Base-by-base conservation (phyloP, 2,888 invertebrate genomes). In the Hirtodrosophila cameraria region DNA sequence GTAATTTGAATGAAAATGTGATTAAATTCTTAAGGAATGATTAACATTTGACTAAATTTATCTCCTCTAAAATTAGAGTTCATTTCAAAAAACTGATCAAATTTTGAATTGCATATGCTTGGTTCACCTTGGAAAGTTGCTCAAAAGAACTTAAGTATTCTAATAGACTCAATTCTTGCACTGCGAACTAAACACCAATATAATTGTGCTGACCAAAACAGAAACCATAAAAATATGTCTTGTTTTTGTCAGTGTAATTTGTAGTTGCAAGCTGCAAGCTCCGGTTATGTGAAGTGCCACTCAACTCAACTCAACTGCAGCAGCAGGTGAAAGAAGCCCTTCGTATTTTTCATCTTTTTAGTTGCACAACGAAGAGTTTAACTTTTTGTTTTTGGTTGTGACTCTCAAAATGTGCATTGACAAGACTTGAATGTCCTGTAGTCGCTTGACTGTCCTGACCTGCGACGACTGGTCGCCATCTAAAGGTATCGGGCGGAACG, bases 401-500 rank as follows among this genome's bases (percentile, higher is more conserved):
- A 42, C 36, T 35, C 23, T 41, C 36, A 23, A 41, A 27, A 20
- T 50, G 39, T 46, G 35, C 45, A 50, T 45, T 57, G 61, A 18
- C 48, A 39, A 23, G 53, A 45, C 52, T 53, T 38, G 49, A 35
- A 35, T 59, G 45, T 25, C n/a, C 36, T 31, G 27, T 27, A 28
- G 33, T 57, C 43, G 39, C 30, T 42, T 46, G 62, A 33, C 39
- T 41, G 9, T 38, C 6, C 11, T 55, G 49, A 52, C 35, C 58
- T 41, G 18, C 23, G 23, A 1, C 23, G 6, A 6, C 23, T 23
- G 42, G 57, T 54, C 41, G 42, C 8, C 20, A 38, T 33, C 33
- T 46, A 35, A 12, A 31, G 30, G 52, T 57, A 68, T 38, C 39
- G 61, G 43, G 60, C 58, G 59, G 27, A 77, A 77, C 72, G 55